phyloP scores from a whole-genome alignment of 1,140 invertebrate species.

The Formica selysi region DNA sequence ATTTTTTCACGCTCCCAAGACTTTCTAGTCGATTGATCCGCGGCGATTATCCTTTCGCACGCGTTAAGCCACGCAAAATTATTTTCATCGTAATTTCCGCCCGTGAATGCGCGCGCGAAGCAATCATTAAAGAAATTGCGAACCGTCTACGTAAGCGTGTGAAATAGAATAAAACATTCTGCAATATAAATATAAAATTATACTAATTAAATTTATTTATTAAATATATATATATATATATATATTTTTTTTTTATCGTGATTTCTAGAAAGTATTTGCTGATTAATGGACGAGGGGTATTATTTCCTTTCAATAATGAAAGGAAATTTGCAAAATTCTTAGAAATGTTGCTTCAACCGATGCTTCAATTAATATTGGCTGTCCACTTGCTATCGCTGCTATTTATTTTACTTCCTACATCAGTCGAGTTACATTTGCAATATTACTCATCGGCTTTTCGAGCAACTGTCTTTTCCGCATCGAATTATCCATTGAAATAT shows the following conservation, averaged over 20 bases:
- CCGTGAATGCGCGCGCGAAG: not conserved
- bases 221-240: too few species aligned
- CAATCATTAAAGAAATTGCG: not conserved
- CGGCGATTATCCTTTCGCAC: conserved; percentile 47
- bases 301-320: not conserved
- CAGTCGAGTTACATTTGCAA: not conserved
- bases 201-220: too few species aligned
- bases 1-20: conserved; percentile 68
- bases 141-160: not conserved
- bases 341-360: not conserved
- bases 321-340: conserved; percentile 13
- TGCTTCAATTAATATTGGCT: not conserved
- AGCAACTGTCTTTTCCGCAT: not conserved
- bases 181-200: too few species aligned
- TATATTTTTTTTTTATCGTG: too few species aligned
- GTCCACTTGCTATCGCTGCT: not conserved
- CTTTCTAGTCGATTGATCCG: conserved; percentile 69
- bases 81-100: conserved; percentile 55
- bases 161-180: too few species aligned
- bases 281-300: not conserved
- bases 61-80: conserved; percentile 53
- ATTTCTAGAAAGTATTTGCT: not conserved
- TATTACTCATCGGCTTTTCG: conserved; percentile 11
- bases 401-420: not conserved
- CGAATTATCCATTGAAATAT: conserved; percentile 1